Conservation (phyloP, 37 sponge, comb jelly and placozoan species). For the Bolinopsis microptera region DNA sequence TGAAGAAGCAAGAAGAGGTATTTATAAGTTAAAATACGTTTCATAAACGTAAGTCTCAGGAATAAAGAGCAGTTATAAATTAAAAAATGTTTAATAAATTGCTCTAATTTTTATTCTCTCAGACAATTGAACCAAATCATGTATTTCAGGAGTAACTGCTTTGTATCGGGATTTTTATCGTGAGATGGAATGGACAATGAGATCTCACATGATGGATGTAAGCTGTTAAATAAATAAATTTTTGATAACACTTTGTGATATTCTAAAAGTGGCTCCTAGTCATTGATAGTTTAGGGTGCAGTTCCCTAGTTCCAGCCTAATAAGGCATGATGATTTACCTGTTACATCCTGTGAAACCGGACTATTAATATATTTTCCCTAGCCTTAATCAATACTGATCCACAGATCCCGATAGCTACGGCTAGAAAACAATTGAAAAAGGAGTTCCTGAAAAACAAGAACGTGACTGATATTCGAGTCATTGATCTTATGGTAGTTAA, state of each 20-base stretch:
- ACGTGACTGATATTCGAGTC: slow-evolving; percentile 87
- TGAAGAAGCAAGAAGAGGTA: slow-evolving; percentile 55
- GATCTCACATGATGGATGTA: slow-evolving; percentile 45
- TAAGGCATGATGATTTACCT: too few relatives aligned
- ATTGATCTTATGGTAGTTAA: slow-evolving; percentile 93
- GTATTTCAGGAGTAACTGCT: slow-evolving; percentile 45
- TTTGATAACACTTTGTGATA: too few relatives aligned
- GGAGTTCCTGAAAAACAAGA: slow-evolving; percentile 83
- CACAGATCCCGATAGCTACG: slow-evolving; percentile 71
- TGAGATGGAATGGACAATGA: slow-evolving; percentile 50
- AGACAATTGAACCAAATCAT: background rate
- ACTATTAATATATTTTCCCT: background rate
- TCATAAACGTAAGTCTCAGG: background rate
- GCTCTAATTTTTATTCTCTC: too few relatives aligned
- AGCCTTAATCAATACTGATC: background rate
- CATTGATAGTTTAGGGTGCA: too few relatives aligned
- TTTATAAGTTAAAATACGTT: background rate
- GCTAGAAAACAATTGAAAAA: slow-evolving; percentile 76
- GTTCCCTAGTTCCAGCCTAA: too few relatives aligned
- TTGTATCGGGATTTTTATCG: slow-evolving; percentile 36
- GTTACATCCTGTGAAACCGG: too few relatives aligned
- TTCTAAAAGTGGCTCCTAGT: too few relatives aligned
- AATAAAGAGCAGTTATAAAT: background rate
- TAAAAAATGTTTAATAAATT: too few relatives aligned
- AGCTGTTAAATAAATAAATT: background rate